Base-by-base conservation (phyloP, 1,140 invertebrate species). In the Camponotus vicinus region DNA sequence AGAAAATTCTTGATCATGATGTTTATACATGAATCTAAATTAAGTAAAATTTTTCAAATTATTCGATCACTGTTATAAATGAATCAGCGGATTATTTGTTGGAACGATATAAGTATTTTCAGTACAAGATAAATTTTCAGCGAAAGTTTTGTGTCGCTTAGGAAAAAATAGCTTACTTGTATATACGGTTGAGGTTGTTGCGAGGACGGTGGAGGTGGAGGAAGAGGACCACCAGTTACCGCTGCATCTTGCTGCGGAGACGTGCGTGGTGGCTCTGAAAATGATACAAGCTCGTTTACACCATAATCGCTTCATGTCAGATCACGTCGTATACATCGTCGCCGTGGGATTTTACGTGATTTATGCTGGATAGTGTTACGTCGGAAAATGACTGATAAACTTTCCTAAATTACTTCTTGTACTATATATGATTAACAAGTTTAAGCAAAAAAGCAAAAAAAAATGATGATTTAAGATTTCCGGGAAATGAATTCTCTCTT, bases 231-330 rank as follows among this genome's bases (percentile, higher is more conserved):
- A 61, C 93, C 95, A 67, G 95, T 95, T 90, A 96, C 94, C 89
- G 96, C 95, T 91, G 95, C 95, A 93, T 97, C 97, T 94, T 97
- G 97, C 92, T 97, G 97, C 49, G 97, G 96, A 80, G 97, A 97
- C 82, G 97, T 97, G 93, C 96, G 95, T 88, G 97, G 97, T 89
- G 97, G 96, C 96, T 97, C 97, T 97, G 83, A 27, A 91, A 93
- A 71, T 13, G 21, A 83, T 21, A 57, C 37, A 18, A 32, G 3
- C 63, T 61, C 32, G 18, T 83, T 75, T 73, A 49, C 79, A 75
- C 13, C 15, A 71, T 71, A 57, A 11, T 37, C 15, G 1, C 55
- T 37, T 7, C 6, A 8, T 8, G 40, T 27, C n/a, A 49, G 27
- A 63, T 80, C 37, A 15, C 13, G 5, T n/a, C 45, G n/a, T 32